A percentile compares a stretch with the other conserved stretches of the same genome.
phyloP scores from a whole-genome alignment of 2,113 vertebrate species.

The Myotis lucifugus region DNA sequence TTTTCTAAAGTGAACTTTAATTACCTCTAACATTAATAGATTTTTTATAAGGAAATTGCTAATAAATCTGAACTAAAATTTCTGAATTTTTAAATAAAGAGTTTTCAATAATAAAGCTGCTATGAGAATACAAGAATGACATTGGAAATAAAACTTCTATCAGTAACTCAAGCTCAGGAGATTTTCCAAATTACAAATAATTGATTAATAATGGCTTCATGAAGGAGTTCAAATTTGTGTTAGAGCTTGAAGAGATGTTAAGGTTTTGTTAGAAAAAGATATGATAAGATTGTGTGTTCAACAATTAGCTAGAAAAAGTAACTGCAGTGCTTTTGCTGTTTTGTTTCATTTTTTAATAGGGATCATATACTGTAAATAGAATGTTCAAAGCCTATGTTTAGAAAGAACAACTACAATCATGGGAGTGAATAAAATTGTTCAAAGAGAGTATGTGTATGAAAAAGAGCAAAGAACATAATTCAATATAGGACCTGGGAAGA shows the following conservation, averaged over 20 bases:
- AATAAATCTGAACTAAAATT: background rate
- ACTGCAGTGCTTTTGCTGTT: background rate
- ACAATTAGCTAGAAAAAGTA: background rate
- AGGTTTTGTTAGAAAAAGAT: background rate
- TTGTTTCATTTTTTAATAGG: background rate
- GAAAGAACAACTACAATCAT: background rate
- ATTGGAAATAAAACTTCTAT: background rate
- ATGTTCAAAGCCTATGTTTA: background rate
- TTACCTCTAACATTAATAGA: background rate
- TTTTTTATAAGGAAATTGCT: background rate
- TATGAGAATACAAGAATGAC: background rate
- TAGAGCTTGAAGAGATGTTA: background rate
- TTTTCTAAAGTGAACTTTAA: background rate
- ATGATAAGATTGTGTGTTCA: background rate
- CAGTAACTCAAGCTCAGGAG: background rate
- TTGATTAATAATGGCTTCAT: background rate
- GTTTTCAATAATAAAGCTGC: background rate
- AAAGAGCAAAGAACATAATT: background rate
- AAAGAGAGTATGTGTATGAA: background rate
- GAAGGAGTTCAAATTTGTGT: background rate
- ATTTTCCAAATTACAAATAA: background rate
- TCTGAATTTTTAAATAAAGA: background rate
- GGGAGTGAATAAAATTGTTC: background rate
- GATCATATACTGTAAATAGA: background rate
- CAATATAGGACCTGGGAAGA: background rate